Percentiles rank a stretch among this genome's conserved stretches.
Evolutionary conservation across 2,888 invertebrate species (phyloP).

Genomic region (Drosophila merina): DNA sequence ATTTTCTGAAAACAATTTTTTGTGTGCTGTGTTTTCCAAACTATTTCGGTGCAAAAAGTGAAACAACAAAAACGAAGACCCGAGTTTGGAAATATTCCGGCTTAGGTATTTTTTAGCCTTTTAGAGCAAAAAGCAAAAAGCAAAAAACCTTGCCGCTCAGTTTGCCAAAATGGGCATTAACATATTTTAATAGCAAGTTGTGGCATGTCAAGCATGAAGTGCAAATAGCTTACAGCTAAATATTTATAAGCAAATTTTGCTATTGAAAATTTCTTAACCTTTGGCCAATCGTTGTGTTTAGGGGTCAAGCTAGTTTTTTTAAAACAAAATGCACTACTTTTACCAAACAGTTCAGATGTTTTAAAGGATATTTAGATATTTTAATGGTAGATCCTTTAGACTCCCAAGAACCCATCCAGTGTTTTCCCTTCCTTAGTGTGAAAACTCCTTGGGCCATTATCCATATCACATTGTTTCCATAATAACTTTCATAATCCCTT

Average conservation of each 20-base stretch:
- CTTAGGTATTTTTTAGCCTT: conserved; percentile 59
- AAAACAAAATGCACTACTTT: background rate
- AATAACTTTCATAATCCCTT: conserved; percentile 54
- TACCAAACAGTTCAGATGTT: background rate
- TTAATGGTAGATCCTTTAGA: background rate
- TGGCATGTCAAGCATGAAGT: conserved; percentile 77
- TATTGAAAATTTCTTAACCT: conserved; percentile 21
- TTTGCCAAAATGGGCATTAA: conserved; percentile 72
- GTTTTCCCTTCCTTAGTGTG: conserved; percentile 5
- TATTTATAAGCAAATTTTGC: conserved; percentile 69
- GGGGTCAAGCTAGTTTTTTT: conserved; percentile 16
- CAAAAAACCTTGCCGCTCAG: conserved; percentile 35
- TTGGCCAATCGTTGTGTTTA: conserved; percentile 12
- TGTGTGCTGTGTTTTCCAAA: conserved; percentile 62
- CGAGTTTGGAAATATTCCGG: conserved; percentile 64
- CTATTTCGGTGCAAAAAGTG: conserved; percentile 60
- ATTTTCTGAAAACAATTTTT: conserved; percentile 73
- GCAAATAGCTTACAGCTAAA: conserved; percentile 77
- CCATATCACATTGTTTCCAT: conserved; percentile 30
- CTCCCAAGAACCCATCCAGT: fast-evolving
- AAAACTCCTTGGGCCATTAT: conserved; percentile 18
- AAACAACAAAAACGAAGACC: conserved; percentile 41
- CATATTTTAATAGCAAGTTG: conserved; percentile 71
- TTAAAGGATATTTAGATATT: background rate
- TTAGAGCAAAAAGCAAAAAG: background rate